phyloP scores from a whole-genome alignment of 2,113 vertebrate genomes.

The Datnioides undecimradiatus region DNA sequence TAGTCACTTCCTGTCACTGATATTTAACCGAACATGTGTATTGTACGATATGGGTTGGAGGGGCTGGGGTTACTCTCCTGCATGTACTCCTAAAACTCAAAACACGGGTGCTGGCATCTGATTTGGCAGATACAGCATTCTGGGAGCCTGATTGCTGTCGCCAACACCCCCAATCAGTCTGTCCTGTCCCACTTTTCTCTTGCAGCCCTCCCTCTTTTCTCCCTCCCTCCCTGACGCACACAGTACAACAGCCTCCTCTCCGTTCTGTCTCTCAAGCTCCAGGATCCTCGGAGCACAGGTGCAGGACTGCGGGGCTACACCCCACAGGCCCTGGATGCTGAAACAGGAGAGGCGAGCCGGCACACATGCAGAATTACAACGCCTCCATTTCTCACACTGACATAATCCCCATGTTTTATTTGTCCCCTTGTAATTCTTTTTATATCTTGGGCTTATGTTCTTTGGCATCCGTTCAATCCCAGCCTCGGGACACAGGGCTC shows the following conservation, averaged over 20 bases:
- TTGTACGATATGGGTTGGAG: slow-evolving; percentile 14
- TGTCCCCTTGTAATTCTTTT: slow-evolving; percentile 83
- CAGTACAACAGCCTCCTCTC: slow-evolving; percentile 47
- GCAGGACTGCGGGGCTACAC: slow-evolving; percentile 71
- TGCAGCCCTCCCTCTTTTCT: slow-evolving; percentile 15
- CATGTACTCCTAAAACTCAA: slow-evolving; percentile 21
- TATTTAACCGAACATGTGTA: slow-evolving; percentile 61
- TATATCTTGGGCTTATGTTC: slow-evolving; percentile 84
- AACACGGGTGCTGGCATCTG: slow-evolving; percentile 42
- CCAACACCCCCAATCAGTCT: slow-evolving; percentile 33
- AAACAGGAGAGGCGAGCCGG: slow-evolving; percentile 69
- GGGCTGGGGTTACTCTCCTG: slow-evolving; percentile 17
- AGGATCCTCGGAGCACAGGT: slow-evolving; percentile 71
- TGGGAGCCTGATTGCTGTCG: slow-evolving; percentile 34
- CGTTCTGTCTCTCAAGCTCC: slow-evolving; percentile 66
- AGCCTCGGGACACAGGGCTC: slow-evolving; percentile 77
- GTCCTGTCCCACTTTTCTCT: slow-evolving; percentile 62
- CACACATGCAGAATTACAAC: slow-evolving; percentile 75
- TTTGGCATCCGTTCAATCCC: slow-evolving; percentile 81
- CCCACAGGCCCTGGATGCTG: slow-evolving; percentile 69
- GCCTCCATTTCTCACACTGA: slow-evolving; percentile 80
- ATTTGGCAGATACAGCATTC: slow-evolving; percentile 50
- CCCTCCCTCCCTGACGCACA: slow-evolving; percentile 30
- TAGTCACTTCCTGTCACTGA: slow-evolving; percentile 52
- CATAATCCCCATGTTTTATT: slow-evolving; percentile 85